Conservation (phyloP, 1,140 invertebrate species). For the Agrypnia vestita region DNA sequence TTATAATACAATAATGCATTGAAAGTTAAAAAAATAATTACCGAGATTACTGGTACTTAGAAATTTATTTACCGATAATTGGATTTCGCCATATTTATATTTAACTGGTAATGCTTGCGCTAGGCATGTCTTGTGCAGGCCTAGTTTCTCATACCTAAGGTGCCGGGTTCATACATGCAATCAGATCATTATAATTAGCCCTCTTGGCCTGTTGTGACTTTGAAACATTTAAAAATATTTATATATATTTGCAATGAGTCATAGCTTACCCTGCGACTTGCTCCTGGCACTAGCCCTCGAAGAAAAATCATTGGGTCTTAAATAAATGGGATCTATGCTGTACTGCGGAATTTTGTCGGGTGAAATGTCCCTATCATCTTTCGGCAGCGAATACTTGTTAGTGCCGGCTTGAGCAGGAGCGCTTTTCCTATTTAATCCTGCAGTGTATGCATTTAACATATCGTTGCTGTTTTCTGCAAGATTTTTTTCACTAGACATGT, state of each 20-base stretch:
- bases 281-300: conserved; percentile 38
- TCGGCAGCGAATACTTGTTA: background rate
- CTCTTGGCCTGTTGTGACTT: background rate
- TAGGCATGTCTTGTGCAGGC: too few species aligned
- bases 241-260: background rate
- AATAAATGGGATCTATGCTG: conserved; percentile 68
- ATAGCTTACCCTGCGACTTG: conserved; percentile 55
- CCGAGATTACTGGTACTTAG: too few species aligned
- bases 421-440: conserved; percentile 46
- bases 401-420: background rate
- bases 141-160: too few species aligned
- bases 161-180: too few species aligned
- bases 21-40: too few species aligned
- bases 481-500: conserved; percentile 61
- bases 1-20: too few species aligned
- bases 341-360: conserved; percentile 29
- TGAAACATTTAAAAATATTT: background rate
- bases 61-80: too few species aligned
- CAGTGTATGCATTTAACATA: conserved; percentile 68
- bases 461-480: conserved; percentile 65
- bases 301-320: conserved; percentile 63
- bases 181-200: too few species aligned
- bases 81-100: too few species aligned
- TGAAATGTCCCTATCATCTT: background rate
- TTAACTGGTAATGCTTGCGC: too few species aligned